Evolutionary conservation across 2,113 vertebrate species (phyloP).

Genomic region (Hippocampus mohnikei): DNA sequence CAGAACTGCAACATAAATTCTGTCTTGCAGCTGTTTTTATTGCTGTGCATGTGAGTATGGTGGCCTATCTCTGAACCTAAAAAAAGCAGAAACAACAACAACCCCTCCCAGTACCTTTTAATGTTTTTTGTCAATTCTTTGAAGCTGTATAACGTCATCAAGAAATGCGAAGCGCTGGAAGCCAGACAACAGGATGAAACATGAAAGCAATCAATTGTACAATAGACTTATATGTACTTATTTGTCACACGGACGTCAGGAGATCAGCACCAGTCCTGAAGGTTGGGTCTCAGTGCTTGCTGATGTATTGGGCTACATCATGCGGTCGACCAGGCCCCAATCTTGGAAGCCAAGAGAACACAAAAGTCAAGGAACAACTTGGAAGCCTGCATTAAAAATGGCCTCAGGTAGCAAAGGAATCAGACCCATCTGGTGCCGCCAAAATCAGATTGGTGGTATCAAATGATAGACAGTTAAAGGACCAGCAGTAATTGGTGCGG

Average conservation of each 20-base stretch:
- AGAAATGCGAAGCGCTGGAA: background rate
- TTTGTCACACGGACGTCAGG: too few relatives aligned
- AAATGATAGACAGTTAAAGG: slow-evolving; percentile 21
- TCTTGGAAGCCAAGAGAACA: background rate
- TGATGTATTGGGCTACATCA: background rate
- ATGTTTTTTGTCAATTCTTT: background rate
- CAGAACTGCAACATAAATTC: background rate
- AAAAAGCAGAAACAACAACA: background rate
- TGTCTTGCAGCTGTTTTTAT: background rate
- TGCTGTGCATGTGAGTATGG: background rate
- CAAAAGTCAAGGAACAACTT: background rate
- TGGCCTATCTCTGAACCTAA: background rate
- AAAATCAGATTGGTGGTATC: background rate
- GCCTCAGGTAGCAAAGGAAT: too few relatives aligned
- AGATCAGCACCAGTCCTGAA: background rate
- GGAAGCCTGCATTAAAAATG: background rate
- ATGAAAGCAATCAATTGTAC: background rate
- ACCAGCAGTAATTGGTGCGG: slow-evolving; percentile 14
- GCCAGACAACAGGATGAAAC: background rate
- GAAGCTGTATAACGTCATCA: background rate
- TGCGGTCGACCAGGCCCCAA: too few relatives aligned
- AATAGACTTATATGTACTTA: background rate
- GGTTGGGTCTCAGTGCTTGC: background rate
- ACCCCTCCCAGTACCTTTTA: background rate
- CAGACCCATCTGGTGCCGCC: too few relatives aligned